Evolutionary conservation across 2,888 invertebrate genomes (phyloP).

Genomic region (Aporophyla lueneburgensis): DNA sequence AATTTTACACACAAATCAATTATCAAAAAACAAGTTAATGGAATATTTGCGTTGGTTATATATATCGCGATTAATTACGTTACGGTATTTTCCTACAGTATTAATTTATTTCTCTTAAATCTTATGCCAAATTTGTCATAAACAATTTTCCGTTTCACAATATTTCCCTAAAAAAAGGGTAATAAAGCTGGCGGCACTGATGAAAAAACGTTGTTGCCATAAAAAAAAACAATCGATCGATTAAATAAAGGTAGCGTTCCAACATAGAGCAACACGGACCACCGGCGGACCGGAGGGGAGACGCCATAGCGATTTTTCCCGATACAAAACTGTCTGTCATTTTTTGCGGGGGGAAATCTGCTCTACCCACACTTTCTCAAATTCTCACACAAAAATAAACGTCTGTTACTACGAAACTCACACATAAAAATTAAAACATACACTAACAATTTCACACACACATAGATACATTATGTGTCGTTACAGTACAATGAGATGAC

Average conservation of each 20-base stretch:
- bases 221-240: constrained; percentile 20
- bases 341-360: no score
- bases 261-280: no score
- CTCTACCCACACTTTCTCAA: no score
- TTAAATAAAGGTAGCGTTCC: constrained; percentile 14
- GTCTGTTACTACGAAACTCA: no score
- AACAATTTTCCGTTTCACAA: neutral
- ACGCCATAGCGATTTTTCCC: no score
- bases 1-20: constrained; percentile 22
- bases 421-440: no score
- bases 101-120: neutral
- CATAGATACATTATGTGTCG: no score
- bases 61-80: neutral
- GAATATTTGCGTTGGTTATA: neutral
- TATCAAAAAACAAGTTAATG: neutral
- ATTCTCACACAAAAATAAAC: no score
- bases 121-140: neutral
- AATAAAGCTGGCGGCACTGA: constrained; percentile 35
- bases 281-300: no score
- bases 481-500: no score
- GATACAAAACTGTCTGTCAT: no score
- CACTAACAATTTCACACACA: no score
- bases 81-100: neutral
- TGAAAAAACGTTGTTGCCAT: constrained; percentile 39
- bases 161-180: constrained; percentile 49